Evolutionary conservation across 2,113 vertebrate genomes (phyloP), one percentile per base, ranked within the genome.

Genomic region (Bucco capensis): DNA sequence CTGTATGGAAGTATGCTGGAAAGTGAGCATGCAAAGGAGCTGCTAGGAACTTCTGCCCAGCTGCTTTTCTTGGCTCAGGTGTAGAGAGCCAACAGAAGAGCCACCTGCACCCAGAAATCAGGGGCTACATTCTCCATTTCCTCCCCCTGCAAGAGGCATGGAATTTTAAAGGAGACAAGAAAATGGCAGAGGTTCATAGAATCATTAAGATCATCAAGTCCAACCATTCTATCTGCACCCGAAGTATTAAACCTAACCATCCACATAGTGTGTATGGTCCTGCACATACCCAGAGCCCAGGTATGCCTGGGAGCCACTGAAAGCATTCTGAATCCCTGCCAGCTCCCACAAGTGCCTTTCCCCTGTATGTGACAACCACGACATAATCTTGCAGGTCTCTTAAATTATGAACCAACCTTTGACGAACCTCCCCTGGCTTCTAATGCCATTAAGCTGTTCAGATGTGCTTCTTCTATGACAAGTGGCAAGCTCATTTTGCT

Each of bases 401-500:
- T 67, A 67, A 81, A 75, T 72, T 0, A 1, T 28, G 28, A 83
- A 5, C 19, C 8, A 40, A 5, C 23, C 12, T 90, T 66, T 58
- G n/a, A 58, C 35, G 35, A 33, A 35, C 22, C 46, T 61, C 9
- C 27, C 8, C 57, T 50, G 33, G 24, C 12, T 79, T 75, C 33
- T 62, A 38, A 37, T 30, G 42, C 25, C 58, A 53, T 23, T 47
- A 71, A 60, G 24, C 17, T 84, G 46, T 38, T 75, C 37, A 53
- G 79, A 72, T 54, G 19, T 47, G 28, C 33, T 93, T 62, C 49
- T 80, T 79, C 95, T 50, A 71, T 31, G 61, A 57, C 94, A 99
- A 98, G 98, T 89, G 96, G 97, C 65, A 99, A 94, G 97, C 97
- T 46, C 98, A 98, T 90, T 98, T 97, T 81, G 95, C 97, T 89